Evolutionary conservation across 2,113 vertebrate genomes (phyloP).

Genomic region (Mus musculus): GRCm39 chr14:100529501-100530000

Average conservation of each 20-base stretch:
- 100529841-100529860: background rate
- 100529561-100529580: background rate
- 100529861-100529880: conserved; percentile 32
- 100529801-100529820: background rate
- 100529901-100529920: background rate
- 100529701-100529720: conserved; percentile 13
- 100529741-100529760: background rate
- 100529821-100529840: background rate
- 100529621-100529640: background rate
- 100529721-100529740: conserved; percentile 43
- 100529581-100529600: background rate
- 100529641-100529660: too few relatives aligned
- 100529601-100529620: too few relatives aligned
- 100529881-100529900: background rate
- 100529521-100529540: background rate
- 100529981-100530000: background rate
- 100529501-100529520: too few relatives aligned
- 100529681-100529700: background rate
- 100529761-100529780: background rate
- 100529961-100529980: background rate
- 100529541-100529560: background rate
- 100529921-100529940: background rate
- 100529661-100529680: background rate
- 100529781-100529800: background rate
- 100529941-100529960: background rate